phyloP scores from a whole-genome alignment of 2,888 invertebrate species.

The Drosophila lacicola region DNA sequence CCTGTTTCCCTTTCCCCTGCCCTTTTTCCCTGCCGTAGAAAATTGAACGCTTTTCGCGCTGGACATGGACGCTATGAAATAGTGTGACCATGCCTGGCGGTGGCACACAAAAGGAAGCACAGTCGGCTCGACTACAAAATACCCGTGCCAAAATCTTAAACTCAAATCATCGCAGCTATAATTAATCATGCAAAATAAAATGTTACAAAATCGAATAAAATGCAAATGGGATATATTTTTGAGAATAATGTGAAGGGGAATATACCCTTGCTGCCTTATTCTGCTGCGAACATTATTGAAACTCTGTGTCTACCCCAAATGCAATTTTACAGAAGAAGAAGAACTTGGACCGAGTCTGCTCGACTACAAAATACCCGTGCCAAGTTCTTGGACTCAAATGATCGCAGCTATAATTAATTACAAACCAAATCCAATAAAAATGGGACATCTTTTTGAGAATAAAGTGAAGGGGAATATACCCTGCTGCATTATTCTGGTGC shows the following conservation, averaged over 20 bases:
- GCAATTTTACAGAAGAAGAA: slow-evolving; percentile 31
- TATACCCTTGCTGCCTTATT: no score
- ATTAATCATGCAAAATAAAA: not conserved
- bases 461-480: slow-evolving; percentile 1
- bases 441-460: not conserved
- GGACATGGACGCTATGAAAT: slow-evolving; percentile 50
- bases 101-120: no score
- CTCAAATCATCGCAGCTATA: not conserved
- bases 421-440: not conserved
- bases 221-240: no score
- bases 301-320: no score
- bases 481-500: not conserved
- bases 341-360: no score
- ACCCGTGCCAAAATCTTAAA: not conserved
- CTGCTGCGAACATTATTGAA: no score
- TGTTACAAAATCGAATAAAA: no score
- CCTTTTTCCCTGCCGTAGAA: no score
- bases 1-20: no score
- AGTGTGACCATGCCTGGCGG: no score
- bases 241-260: no score
- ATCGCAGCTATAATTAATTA: not conserved
- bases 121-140: not conserved
- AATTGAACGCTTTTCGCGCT: slow-evolving; percentile 63
- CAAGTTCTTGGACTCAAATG: not conserved
- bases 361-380: not conserved